Percentiles rank a stretch among this genome's conserved stretches.
Evolutionary conservation across 1,140 invertebrate species (phyloP).

Genomic region (Nylanderia fulva): DNA sequence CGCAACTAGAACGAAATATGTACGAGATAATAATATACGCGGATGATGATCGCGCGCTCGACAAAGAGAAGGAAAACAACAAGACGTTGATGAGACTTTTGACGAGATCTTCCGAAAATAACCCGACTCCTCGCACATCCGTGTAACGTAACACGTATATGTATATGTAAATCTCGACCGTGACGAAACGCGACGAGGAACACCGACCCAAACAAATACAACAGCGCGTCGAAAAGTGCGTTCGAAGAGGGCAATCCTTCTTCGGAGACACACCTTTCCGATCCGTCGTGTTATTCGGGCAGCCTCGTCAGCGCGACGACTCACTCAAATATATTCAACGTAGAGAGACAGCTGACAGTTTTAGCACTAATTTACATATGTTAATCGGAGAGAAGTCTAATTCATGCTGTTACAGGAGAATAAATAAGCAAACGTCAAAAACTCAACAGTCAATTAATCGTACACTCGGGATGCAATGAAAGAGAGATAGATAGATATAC

Average conservation of each 20-base stretch:
- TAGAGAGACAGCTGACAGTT: background rate
- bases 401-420: conserved; percentile 83
- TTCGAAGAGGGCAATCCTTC: background rate
- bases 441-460: conserved; percentile 82
- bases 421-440: conserved; percentile 70
- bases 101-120: background rate
- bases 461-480: conserved; percentile 79
- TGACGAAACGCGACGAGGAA: background rate
- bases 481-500: conserved; percentile 1
- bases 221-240: background rate
- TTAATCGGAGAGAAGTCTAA: conserved; percentile 56
- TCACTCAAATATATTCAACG: background rate
- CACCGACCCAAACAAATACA: background rate
- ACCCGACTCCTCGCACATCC: background rate
- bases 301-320: background rate
- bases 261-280: background rate
- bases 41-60: background rate
- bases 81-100: background rate
- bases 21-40: background rate
- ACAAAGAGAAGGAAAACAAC: too few species aligned
- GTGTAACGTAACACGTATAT: background rate
- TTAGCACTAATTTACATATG: conserved; percentile 52
- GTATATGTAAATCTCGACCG: background rate
- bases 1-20: conserved; percentile 9
- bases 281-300: background rate